Percentiles rank a stretch among this genome's conserved stretches.
phyloP scores from a whole-genome alignment of 2,113 vertebrate genomes.

The Eurystomus gularis region DNA sequence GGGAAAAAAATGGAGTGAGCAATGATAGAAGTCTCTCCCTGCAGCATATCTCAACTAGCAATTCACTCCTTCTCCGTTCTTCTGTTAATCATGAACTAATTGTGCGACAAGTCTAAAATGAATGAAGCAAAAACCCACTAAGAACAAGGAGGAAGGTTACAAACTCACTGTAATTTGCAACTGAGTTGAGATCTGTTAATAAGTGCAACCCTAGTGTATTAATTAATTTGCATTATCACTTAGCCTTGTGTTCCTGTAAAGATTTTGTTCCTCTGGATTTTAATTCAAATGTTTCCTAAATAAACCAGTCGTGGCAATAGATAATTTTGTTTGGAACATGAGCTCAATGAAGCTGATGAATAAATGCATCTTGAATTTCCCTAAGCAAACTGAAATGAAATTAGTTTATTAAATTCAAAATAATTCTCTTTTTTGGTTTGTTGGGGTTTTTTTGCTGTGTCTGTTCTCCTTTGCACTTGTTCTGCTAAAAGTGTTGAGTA shows the following conservation, averaged over 20 bases:
- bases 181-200: conserved; percentile 4
- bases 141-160: background rate
- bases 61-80: background rate
- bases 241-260: background rate
- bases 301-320: background rate
- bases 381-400: conserved; percentile 1
- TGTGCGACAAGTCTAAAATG: background rate
- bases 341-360: background rate
- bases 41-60: background rate
- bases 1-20: background rate
- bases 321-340: conserved; percentile 13
- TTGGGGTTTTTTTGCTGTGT: background rate
- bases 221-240: conserved; percentile 39
- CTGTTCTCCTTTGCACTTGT: background rate
- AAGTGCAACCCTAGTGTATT: background rate
- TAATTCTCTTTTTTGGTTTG: background rate
- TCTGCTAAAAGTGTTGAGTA: conserved; percentile 10
- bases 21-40: background rate
- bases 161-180: background rate
- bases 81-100: background rate
- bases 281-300: conserved; percentile 24
- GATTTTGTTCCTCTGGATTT: background rate
- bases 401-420: background rate
- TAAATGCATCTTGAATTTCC: conserved; percentile 20
- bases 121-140: background rate